Conservation (phyloP, 2,113 vertebrate genomes). For the crab-eating macaque (Macaca fascicularis) region T2T-MFA8v1.1 NC_088378.1:53535001-53535500, state of each 20-base stretch:
- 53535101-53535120: neutral
- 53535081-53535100: neutral
- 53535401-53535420: neutral
- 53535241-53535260: neutral
- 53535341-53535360: slow-evolving; percentile 13
- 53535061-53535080: rapidly evolving
- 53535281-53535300: neutral
- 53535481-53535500: neutral
- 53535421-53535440: neutral
- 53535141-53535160: neutral
- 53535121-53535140: neutral
- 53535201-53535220: neutral
- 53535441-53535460: neutral
- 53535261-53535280: neutral
- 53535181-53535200: neutral
- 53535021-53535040: neutral
- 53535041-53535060: neutral
- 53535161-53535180: neutral
- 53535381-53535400: neutral
- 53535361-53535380: neutral
- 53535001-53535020: neutral
- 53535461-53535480: neutral
- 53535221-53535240: neutral
- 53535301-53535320: neutral
- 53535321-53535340: neutral